These are phyloP conservation scores for Leuciscus idus DNA, from an alignment of 2,113 vertebrate species.

Conservation along the genomic window DNA sequence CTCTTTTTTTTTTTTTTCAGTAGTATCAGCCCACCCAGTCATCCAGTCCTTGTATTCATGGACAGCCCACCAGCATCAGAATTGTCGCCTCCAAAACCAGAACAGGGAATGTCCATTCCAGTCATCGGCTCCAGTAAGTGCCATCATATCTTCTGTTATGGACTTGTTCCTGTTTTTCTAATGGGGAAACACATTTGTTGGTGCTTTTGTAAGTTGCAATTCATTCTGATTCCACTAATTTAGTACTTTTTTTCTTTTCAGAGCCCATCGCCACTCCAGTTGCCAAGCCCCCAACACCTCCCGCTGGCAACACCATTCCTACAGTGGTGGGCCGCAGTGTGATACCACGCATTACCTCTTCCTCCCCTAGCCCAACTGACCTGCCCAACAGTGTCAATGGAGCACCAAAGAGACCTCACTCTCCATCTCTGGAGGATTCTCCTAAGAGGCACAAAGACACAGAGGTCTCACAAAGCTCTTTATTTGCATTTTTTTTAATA, in stretches of 20 bases:
- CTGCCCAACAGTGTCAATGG: slow-evolving; percentile 74
- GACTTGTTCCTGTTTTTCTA: slow-evolving; percentile 36
- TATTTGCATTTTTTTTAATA: too few species aligned
- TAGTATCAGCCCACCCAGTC: slow-evolving; percentile 70
- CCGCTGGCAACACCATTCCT: slow-evolving; percentile 72
- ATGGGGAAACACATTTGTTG: not conserved
- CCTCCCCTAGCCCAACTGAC: slow-evolving; percentile 73
- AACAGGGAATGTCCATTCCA: slow-evolving; percentile 79
- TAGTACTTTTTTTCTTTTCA: not conserved
- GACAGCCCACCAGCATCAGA: slow-evolving; percentile 68
- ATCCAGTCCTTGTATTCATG: slow-evolving; percentile 62
- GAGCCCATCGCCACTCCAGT: slow-evolving; percentile 33
- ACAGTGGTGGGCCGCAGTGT: slow-evolving; percentile 72
- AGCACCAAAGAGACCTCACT: slow-evolving; percentile 78
- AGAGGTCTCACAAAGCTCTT: slow-evolving; percentile 71
- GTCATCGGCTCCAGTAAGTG: slow-evolving; percentile 82
- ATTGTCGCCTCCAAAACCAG: slow-evolving; percentile 63
- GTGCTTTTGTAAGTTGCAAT: not conserved
- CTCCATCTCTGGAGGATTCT: slow-evolving; percentile 75
- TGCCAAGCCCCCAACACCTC: slow-evolving; percentile 58
- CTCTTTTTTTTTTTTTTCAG: slow-evolving; percentile 28
- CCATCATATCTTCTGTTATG: not conserved
- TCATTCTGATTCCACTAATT: slow-evolving; percentile 17
- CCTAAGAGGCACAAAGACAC: slow-evolving; percentile 79
- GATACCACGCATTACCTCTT: slow-evolving; percentile 67